phyloP scores from a whole-genome alignment of 2,797 vertebrate species.

The Mormyrops attenuatus region DNA sequence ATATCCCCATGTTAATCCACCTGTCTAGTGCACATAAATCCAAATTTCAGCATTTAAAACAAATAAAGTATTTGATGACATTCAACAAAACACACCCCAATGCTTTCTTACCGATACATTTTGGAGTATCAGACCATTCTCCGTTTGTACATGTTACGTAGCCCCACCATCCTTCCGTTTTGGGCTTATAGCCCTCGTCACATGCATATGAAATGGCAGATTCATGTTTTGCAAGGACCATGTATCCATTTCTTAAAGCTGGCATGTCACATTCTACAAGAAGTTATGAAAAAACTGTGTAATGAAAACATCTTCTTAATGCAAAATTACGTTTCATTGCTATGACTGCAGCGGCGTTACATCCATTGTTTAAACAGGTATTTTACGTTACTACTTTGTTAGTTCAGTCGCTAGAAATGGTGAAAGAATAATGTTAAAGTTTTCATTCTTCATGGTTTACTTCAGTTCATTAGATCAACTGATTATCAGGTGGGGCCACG shows the following conservation, averaged over 20 bases:
- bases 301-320: background rate
- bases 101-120: constrained; percentile 43
- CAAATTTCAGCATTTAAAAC: background rate
- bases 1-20: background rate
- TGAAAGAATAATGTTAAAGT: background rate
- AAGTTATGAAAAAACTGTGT: background rate
- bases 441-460: background rate
- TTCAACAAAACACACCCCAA: background rate
- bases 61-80: background rate
- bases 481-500: background rate
- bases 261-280: background rate
- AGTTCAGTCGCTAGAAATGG: background rate
- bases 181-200: constrained; percentile 31
- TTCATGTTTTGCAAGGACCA: background rate
- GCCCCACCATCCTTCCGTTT: constrained; percentile 44
- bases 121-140: background rate
- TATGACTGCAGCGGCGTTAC: background rate
- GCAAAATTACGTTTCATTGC: background rate
- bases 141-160: constrained; percentile 28
- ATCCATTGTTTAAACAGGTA: background rate
- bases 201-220: constrained; percentile 39
- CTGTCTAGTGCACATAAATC: background rate
- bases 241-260: constrained; percentile 27
- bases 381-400: background rate
- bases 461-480: background rate